These are phyloP conservation scores for Passer montanus DNA, from an alignment of 2,113 vertebrate genomes.

Conservation along the genomic window DNA sequence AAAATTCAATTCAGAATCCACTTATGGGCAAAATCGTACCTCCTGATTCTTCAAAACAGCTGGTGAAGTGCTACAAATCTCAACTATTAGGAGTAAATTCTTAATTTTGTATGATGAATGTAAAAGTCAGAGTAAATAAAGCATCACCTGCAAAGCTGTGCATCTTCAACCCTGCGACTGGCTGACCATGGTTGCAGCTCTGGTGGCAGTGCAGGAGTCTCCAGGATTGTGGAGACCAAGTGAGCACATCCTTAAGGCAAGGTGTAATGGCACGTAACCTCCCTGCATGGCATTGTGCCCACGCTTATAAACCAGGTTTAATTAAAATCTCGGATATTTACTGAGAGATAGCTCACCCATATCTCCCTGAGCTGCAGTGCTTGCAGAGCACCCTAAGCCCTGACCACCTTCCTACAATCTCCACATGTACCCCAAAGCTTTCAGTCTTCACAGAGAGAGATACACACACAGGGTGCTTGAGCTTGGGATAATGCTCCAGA, in stretches of 20 bases:
- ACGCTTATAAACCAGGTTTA: accelerated
- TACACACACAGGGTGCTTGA: not conserved
- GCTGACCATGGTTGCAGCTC: too few species aligned
- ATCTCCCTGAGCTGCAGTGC: not conserved
- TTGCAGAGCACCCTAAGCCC: not conserved
- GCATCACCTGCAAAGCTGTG: not conserved
- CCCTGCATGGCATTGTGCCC: accelerated
- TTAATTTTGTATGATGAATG: not conserved
- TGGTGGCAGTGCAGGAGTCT: not conserved
- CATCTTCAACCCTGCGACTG: accelerated
- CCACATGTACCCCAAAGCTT: not conserved
- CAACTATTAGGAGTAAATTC: not conserved
- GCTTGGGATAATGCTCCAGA: not conserved
- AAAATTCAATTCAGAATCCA: not conserved
- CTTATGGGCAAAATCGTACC: not conserved
- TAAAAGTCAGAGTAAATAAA: not conserved
- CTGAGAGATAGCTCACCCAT: not conserved
- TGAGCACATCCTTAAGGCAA: not conserved
- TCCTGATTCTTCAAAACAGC: not conserved
- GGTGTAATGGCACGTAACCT: not conserved
- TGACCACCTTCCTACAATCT: not conserved
- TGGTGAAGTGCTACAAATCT: not conserved
- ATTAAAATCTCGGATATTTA: not conserved
- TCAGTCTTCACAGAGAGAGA: not conserved
- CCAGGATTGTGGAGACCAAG: not conserved